Evolutionary conservation across 2,797 vertebrate species (phyloP), one percentile per base, ranked within the genome.

Genomic region (Peromyscus attwateri): DNA sequence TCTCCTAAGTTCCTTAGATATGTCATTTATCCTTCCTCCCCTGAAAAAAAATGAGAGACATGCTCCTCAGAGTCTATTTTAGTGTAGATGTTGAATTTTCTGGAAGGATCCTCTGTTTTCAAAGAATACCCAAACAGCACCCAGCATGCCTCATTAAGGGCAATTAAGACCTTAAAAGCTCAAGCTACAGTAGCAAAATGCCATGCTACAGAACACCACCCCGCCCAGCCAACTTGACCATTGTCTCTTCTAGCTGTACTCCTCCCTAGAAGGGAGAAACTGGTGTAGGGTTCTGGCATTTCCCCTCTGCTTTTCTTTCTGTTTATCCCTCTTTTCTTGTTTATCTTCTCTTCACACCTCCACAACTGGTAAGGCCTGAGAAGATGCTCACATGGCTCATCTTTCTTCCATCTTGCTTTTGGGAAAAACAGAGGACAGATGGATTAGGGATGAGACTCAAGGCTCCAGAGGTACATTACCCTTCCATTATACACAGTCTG

Each of bases 401-500:
- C 43, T 4, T 85, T 85, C 31, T 8, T 68, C 34, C 19, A 34
- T 17, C 60, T 34, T 84, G 27, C 14, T 66, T 21, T 34, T 85
- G 21, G 43, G 11, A 13, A 49, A 49, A 85, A 8, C 19, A 85
- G 81, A 83, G 64, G 6, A 34, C 29, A 68, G 43, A 46, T 49
- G 0, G 16, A 27, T 77, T 73, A 52, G 66, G 21, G n/a, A 0
- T 25, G 9, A 77, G 37, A 10, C 0, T n/a, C 43, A 49, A 6
- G 29, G 3, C 46, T 70, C 31, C 3, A 31, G 37, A 68, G 3
- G 6, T 10, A 9, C 64, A 9, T 62, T 73, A 25, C 25, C 19
- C 27, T 37, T 40, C 37, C 0, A 1, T 52, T 81, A 31, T 14
- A 31, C 3, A 13, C 21, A 21, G 1, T 6, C 5, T 77, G 2